Conservation (phyloP, 2,797 vertebrate genomes). For the Steatocranus sp. region DNA sequence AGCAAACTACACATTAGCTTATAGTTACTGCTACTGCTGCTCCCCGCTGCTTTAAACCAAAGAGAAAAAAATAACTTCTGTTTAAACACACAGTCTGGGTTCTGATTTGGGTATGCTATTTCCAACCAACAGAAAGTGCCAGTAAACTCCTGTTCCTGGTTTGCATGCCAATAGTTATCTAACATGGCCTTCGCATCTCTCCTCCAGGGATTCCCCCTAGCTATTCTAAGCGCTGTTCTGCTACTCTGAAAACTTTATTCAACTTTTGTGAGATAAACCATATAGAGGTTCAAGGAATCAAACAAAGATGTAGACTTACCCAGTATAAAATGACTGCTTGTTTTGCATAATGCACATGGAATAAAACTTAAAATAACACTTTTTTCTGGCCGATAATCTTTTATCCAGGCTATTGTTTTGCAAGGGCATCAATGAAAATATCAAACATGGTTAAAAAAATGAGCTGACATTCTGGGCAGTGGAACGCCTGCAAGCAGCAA, state of each 20-base stretch:
- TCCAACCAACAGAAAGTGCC: background rate
- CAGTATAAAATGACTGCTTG: background rate
- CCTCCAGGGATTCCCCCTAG: conserved; percentile 7
- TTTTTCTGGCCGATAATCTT: background rate
- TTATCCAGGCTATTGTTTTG: no score
- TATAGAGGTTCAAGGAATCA: background rate
- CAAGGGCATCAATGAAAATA: background rate
- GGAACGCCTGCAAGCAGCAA: background rate
- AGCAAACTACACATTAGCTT: background rate
- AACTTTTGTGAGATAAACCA: background rate
- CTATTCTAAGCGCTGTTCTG: background rate
- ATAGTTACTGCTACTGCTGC: conserved; percentile 1
- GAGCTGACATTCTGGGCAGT: background rate
- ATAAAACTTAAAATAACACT: background rate
- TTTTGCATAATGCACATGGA: background rate
- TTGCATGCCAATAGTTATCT: background rate
- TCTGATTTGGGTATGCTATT: background rate
- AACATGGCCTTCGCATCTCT: background rate
- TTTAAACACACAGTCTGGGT: background rate
- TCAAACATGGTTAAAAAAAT: background rate
- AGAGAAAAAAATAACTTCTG: background rate
- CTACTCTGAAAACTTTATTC: background rate
- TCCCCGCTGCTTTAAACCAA: background rate
- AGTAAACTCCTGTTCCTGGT: background rate
- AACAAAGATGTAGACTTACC: background rate